phyloP scores from a whole-genome alignment of 2,113 vertebrate species.

The Cathartes aura region DNA sequence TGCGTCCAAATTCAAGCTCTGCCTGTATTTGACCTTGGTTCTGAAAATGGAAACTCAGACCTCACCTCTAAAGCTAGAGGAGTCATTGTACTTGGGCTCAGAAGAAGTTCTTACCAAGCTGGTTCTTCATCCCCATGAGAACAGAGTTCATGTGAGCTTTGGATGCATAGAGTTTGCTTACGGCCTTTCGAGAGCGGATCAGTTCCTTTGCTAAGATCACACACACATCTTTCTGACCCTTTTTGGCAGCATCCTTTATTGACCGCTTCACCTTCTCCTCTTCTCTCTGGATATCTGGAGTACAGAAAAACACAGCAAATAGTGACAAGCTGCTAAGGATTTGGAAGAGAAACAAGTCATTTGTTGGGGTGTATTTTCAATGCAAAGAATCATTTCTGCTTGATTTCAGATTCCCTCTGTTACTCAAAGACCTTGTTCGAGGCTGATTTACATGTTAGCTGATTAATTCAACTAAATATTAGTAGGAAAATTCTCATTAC shows the following conservation, averaged over 20 bases:
- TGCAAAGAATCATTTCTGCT: neutral
- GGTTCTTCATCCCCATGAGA: slow-evolving; percentile 97
- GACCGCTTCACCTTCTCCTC: slow-evolving; percentile 96
- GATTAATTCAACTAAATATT: neutral
- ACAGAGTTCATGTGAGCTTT: slow-evolving; percentile 99
- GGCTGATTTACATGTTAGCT: neutral
- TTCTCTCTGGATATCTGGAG: slow-evolving; percentile 94
- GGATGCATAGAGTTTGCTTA: slow-evolving; percentile 92
- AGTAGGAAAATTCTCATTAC: neutral
- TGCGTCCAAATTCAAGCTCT: neutral
- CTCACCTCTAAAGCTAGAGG: neutral
- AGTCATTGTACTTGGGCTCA: neutral
- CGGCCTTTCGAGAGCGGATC: slow-evolving; percentile 88
- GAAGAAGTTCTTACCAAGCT: slow-evolving; percentile 84
- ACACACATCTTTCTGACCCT: slow-evolving; percentile 93
- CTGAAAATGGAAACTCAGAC: neutral
- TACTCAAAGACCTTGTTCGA: neutral
- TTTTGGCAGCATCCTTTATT: slow-evolving; percentile 95
- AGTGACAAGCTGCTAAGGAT: neutral
- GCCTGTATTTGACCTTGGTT: neutral
- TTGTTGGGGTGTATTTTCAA: neutral
- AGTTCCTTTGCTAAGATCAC: slow-evolving; percentile 94
- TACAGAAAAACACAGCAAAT: neutral
- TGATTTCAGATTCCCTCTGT: neutral
- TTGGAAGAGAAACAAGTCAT: neutral